These are phyloP conservation scores for Phengaris arion DNA, from an alignment of 2,888 invertebrate genomes.

Conservation along the genomic window DNA sequence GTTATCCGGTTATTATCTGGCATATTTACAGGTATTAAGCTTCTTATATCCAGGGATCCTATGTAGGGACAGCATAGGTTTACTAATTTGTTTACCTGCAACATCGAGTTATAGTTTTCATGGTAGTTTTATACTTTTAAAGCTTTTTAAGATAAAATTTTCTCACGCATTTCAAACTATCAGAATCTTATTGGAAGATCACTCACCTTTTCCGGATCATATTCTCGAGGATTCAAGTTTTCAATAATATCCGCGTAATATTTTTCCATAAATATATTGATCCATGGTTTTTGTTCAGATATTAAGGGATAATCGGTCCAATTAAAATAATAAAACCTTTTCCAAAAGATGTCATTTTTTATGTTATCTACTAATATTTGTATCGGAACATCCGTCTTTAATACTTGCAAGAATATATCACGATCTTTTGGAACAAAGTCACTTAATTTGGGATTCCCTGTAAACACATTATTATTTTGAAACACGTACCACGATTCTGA, in stretches of 20 bases:
- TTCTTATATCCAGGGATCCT: conserved; percentile 61
- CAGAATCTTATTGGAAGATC: conserved; percentile 7
- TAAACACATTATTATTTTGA: conserved; percentile 32
- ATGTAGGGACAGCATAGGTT: conserved; percentile 71
- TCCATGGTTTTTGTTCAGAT: conserved; percentile 58
- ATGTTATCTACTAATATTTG: conserved; percentile 70
- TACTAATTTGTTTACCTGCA: conserved; percentile 62
- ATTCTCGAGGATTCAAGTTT: conserved; percentile 69
- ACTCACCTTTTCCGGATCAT: conserved; percentile 72
- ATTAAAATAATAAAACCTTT: conserved; percentile 62
- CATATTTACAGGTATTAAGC: conserved; percentile 67
- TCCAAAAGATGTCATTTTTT: conserved; percentile 73
- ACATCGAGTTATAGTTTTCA: conserved; percentile 19
- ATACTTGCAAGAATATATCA: conserved; percentile 64
- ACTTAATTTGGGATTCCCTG: conserved; percentile 61
- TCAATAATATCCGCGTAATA: conserved; percentile 70
- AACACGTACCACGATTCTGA: too few species aligned
- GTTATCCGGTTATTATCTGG: conserved; percentile 64
- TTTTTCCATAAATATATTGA: conserved; percentile 68
- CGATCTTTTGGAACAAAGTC: conserved; percentile 65
- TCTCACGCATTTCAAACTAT: background rate
- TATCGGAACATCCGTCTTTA: conserved; percentile 63
- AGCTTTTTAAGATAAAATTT: background rate
- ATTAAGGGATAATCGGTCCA: conserved; percentile 57
- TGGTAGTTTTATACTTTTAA: conserved; percentile 16